Evolutionary conservation across 2,888 invertebrate genomes (phyloP).

Genomic region (Drosophila flavopinicola): DNA sequence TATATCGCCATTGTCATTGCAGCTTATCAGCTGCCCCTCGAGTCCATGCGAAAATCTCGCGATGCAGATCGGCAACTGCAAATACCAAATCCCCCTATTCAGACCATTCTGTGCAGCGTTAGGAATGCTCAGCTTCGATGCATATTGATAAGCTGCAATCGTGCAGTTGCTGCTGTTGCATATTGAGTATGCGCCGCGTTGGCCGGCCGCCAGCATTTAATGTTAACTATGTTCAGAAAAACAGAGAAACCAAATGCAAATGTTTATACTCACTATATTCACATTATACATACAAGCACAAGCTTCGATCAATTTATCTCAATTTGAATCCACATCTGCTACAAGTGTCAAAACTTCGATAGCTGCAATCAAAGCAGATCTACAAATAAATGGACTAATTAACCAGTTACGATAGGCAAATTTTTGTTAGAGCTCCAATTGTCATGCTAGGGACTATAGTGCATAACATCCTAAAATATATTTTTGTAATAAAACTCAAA

Average conservation of each 20-base stretch:
- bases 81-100: not conserved
- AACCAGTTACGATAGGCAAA: not conserved
- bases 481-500: no score
- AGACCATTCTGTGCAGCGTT: not conserved
- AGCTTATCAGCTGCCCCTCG: constrained; percentile 23
- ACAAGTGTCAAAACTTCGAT: not conserved
- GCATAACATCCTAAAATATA: no score
- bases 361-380: no score
- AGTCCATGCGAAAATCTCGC: constrained; percentile 48
- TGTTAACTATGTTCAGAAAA: constrained; percentile 1
- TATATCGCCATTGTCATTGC: not conserved
- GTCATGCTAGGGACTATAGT: not conserved
- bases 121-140: constrained; percentile 1
- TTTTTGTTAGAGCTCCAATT: not conserved
- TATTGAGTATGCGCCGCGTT: constrained; percentile 36
- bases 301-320: no score
- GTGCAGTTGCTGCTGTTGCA: constrained; percentile 22
- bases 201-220: not conserved
- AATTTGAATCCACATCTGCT: not conserved
- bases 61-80: constrained; percentile 16
- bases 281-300: not conserved
- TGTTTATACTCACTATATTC: not conserved
- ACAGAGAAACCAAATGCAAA: not conserved
- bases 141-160: constrained; percentile 27
- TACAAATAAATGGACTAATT: no score